Evolutionary conservation across 2,797 vertebrate genomes (phyloP).

Genomic region (Loriculus beryllinus): DNA sequence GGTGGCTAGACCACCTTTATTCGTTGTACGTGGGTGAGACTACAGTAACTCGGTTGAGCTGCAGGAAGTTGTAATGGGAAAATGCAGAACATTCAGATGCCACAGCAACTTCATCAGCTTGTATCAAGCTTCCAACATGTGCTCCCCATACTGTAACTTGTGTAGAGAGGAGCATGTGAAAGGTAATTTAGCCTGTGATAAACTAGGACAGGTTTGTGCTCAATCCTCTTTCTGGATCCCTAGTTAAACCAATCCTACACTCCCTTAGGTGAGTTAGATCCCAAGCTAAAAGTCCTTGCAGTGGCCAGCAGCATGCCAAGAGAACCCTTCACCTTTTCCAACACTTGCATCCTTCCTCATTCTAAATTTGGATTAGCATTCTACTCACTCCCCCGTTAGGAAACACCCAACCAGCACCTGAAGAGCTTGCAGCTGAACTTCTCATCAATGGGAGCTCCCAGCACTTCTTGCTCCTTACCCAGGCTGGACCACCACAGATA

Average conservation of each 20-base stretch:
- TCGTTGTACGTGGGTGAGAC: not conserved
- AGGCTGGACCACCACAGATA: not conserved
- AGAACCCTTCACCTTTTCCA: not conserved
- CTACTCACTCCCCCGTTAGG: not conserved
- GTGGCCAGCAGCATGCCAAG: not conserved
- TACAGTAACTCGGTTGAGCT: not conserved
- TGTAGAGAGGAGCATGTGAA: fast-evolving
- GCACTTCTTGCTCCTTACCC: not conserved
- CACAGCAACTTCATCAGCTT: not conserved
- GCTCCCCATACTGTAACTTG: not conserved
- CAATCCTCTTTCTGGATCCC: fast-evolving
- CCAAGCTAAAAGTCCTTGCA: too few species aligned
- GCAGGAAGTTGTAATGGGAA: not conserved
- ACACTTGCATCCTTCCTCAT: not conserved
- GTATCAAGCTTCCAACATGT: fast-evolving
- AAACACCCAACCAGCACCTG: not conserved
- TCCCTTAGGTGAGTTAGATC: fast-evolving
- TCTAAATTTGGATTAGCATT: not conserved
- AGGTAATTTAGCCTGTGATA: not conserved
- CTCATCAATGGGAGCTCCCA: not conserved
- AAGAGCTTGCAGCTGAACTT: not conserved
- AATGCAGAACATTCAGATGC: fast-evolving
- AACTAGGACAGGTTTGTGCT: not conserved
- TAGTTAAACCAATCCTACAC: not conserved
- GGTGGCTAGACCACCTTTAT: not conserved